Conservation (phyloP, 2,888 invertebrate species). For the Homarus gammarus region DNA sequence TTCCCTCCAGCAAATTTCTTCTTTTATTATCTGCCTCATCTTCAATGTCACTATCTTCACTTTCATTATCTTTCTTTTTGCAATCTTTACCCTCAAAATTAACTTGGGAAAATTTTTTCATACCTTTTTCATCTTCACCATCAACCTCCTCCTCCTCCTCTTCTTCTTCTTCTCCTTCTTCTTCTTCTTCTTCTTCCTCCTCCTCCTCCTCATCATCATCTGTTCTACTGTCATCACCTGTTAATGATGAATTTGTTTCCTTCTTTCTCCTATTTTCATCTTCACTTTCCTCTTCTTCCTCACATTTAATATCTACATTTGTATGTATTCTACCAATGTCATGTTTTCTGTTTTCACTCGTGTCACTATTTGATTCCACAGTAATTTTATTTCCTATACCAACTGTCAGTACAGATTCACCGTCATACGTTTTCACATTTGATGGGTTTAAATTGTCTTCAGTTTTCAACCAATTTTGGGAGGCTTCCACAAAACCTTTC, state of each 20-base stretch:
- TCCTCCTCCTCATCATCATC: background rate
- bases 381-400: background rate
- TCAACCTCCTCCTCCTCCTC: background rate
- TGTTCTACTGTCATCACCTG: background rate
- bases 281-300: background rate
- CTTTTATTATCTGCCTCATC: constrained; percentile 5
- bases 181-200: background rate
- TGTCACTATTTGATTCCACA: background rate
- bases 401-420: background rate
- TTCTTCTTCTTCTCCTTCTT: background rate
- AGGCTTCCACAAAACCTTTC: background rate
- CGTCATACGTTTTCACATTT: background rate
- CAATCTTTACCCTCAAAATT: background rate
- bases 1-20: constrained; percentile 64
- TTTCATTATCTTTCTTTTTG: background rate
- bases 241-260: background rate
- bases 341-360: background rate
- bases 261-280: constrained; percentile 2
- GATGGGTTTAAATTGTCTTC: background rate
- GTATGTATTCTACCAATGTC: background rate
- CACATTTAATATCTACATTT: background rate
- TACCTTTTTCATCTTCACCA: background rate
- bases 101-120: background rate
- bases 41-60: constrained; percentile 24
- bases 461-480: background rate